phyloP scores from a whole-genome alignment of 2,113 vertebrate genomes.

The Pterocles burchelli region DNA sequence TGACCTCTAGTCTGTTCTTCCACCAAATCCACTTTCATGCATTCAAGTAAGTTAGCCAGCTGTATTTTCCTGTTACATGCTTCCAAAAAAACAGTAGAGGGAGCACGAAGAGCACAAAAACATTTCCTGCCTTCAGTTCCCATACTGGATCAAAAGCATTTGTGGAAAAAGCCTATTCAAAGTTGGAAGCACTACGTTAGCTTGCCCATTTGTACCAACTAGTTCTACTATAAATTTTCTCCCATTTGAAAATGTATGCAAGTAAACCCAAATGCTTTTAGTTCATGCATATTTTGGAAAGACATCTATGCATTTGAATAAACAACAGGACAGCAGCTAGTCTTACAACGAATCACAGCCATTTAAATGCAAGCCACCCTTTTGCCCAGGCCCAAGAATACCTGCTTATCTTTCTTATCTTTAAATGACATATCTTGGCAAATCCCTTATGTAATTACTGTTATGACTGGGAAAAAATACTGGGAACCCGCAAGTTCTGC shows the following conservation, averaged over 20 bases:
- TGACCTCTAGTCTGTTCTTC: background rate
- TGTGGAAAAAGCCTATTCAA: background rate
- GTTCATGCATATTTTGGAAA: background rate
- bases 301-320: background rate
- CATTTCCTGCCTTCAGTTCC: background rate
- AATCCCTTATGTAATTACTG: background rate
- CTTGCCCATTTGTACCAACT: background rate
- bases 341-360: background rate
- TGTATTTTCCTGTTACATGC: background rate
- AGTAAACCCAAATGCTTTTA: background rate
- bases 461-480: background rate
- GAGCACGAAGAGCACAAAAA: slow-evolving; percentile 13
- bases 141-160: background rate
- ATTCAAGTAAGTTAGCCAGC: rapidly evolving
- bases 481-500: background rate
- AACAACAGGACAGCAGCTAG: background rate
- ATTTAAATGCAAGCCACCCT: background rate
- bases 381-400: background rate
- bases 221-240: background rate
- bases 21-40: background rate
- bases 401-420: background rate
- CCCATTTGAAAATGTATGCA: background rate
- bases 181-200: background rate
- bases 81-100: background rate
- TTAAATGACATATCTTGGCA: background rate